Conservation (phyloP, 2,797 vertebrate species). For the Kryptopterus vitreolus region DNA sequence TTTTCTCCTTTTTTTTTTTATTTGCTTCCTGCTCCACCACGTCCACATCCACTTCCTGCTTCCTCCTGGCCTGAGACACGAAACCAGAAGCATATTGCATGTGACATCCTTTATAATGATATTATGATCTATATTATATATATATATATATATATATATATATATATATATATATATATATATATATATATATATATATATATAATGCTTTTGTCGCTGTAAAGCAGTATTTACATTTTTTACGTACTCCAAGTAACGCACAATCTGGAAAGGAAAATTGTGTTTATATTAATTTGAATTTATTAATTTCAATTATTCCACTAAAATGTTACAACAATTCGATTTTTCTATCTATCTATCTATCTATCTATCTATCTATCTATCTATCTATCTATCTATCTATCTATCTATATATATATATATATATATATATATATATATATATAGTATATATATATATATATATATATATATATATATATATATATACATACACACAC, state of each 20-base stretch:
- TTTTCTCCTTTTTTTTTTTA: constrained; percentile 44
- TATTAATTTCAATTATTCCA: no score
- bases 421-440: background rate
- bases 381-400: no score
- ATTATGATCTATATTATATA: background rate
- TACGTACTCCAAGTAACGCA: no score
- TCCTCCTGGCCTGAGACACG: background rate
- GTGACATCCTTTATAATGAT: background rate
- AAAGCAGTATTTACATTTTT: no score
- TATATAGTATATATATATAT: no score
- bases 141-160: background rate
- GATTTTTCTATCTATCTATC: no score
- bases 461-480: background rate
- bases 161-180: background rate
- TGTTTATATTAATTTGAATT: no score
- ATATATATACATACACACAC: no score
- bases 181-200: no score
- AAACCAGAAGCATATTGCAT: background rate
- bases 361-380: background rate
- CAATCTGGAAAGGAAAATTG: no score
- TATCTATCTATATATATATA: background rate
- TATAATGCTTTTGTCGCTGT: no score
- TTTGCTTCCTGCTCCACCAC: constrained; percentile 9
- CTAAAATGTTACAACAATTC: no score
- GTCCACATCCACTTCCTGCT: background rate